These are phyloP conservation scores for Thinocorus orbignyianus DNA, from an alignment of 2,113 vertebrate species.

Conservation along the genomic window DNA sequence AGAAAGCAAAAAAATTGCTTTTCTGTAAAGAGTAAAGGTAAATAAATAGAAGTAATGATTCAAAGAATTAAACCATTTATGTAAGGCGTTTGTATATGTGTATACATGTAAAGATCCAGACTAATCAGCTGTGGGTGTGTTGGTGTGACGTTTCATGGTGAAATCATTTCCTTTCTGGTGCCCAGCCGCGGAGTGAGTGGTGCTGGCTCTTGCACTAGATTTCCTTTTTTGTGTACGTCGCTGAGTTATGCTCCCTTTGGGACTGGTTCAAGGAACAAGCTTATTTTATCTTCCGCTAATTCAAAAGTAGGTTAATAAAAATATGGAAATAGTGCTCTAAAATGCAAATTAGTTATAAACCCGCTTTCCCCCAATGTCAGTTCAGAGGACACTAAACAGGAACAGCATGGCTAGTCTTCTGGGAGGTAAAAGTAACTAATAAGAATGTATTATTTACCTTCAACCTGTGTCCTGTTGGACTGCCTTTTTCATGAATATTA, in stretches of 20 bases:
- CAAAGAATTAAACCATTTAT: not conserved
- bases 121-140: not conserved
- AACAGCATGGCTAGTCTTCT: not conserved
- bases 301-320: constrained; percentile 57
- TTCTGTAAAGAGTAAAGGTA: not conserved
- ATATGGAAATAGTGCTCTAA: not conserved
- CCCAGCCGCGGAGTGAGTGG: not conserved
- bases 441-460: not conserved
- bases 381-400: not conserved
- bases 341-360: not conserved
- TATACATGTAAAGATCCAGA: not conserved
- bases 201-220: not conserved
- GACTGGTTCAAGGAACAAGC: not conserved
- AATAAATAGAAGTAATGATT: not conserved
- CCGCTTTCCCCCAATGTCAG: not conserved
- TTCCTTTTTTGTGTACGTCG: not conserved
- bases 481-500: not conserved
- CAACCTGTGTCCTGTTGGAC: not conserved
- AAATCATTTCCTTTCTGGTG: not conserved
- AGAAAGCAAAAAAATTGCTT: not conserved
- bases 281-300: constrained; percentile 25
- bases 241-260: not conserved
- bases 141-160: not conserved
- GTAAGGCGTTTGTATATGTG: not conserved
- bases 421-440: not conserved